A percentile compares a stretch with the other conserved stretches of the same genome.
Evolutionary conservation across 1,140 invertebrate species (phyloP).

Genomic region (Magallana gigas): DNA sequence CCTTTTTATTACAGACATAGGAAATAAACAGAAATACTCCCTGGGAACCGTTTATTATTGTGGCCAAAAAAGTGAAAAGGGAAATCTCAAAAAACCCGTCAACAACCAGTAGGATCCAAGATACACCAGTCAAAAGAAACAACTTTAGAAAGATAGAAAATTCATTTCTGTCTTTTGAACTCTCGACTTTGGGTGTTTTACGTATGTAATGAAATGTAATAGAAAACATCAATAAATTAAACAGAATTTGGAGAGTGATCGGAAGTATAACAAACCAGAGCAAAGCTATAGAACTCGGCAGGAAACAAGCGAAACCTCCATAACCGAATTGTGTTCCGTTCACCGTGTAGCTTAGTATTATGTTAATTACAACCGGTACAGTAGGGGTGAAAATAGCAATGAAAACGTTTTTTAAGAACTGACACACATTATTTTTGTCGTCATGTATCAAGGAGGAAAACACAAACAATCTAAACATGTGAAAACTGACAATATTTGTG

Average conservation of each 20-base stretch:
- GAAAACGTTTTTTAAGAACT: background rate
- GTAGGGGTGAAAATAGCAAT: background rate
- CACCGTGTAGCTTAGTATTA: background rate
- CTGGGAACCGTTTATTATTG: conserved; percentile 34
- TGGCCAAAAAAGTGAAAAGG: conserved; percentile 23
- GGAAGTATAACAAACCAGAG: conserved; percentile 30
- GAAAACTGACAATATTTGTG: conserved; percentile 25
- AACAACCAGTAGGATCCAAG: conserved; percentile 37
- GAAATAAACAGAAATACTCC: conserved; percentile 40
- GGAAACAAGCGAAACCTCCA: conserved; percentile 28
- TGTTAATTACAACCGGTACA: background rate
- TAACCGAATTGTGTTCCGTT: background rate
- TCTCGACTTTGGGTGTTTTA: background rate
- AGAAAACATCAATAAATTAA: conserved; percentile 21
- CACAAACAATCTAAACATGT: conserved; percentile 40
- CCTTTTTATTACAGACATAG: conserved; percentile 8
- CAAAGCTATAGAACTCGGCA: background rate
- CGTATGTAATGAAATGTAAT: background rate
- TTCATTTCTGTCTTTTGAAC: conserved; percentile 9
- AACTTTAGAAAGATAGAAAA: conserved; percentile 32
- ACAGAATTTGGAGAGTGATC: background rate
- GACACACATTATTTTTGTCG: no score
- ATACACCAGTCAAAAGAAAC: conserved; percentile 34
- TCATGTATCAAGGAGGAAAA: background rate
- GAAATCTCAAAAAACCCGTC: conserved; percentile 35